Conservation (phyloP, 2,113 vertebrate genomes). For the Tangachromis dhanisi region DNA sequence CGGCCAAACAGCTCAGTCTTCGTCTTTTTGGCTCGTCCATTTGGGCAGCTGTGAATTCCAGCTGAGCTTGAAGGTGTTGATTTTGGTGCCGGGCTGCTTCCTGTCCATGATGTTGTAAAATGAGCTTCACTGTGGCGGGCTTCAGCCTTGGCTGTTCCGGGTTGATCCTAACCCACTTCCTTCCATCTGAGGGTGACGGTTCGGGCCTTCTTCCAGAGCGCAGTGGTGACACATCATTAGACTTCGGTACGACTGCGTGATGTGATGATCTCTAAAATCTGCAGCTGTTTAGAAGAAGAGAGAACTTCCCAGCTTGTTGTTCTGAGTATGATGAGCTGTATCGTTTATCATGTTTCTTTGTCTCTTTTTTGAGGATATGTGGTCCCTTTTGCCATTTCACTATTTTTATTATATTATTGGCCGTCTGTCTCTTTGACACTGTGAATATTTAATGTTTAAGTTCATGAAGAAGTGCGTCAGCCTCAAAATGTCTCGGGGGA, state of each 20-base stretch:
- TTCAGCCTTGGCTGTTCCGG: not conserved
- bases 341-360: not conserved
- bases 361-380: fast-evolving
- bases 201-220: fast-evolving
- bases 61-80: not conserved
- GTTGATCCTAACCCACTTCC: not conserved
- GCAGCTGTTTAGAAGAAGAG: not conserved
- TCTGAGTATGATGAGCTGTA: not conserved
- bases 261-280: not conserved
- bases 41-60: not conserved
- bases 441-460: not conserved
- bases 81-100: not conserved
- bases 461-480: not conserved
- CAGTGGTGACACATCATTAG: not conserved
- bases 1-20: not conserved
- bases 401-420: not conserved
- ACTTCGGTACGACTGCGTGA: not conserved
- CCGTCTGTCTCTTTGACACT: not conserved
- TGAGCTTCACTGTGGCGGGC: not conserved
- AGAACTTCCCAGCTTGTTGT: not conserved
- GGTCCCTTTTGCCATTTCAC: not conserved
- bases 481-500: not conserved
- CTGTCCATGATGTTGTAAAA: not conserved
- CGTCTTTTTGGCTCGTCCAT: not conserved
- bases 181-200: not conserved